Conservation (phyloP, 2,888 invertebrate genomes). For the Nasonia oneida region DNA sequence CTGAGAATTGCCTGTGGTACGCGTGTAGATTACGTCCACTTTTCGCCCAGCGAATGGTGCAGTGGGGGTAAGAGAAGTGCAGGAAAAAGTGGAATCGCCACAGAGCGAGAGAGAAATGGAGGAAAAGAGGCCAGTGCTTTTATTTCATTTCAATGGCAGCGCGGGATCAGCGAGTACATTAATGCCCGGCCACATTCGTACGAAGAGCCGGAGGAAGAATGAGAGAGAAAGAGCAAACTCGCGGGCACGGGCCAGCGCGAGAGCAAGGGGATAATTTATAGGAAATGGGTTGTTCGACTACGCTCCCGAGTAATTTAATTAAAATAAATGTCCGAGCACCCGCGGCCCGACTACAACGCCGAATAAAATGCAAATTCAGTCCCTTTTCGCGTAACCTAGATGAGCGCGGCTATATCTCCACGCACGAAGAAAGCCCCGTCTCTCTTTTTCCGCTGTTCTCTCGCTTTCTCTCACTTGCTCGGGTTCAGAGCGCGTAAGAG, state of each 20-base stretch:
- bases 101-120: conserved; percentile 17
- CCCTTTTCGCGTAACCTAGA: conserved; percentile 72
- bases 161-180: conserved; percentile 78
- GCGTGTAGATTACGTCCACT: conserved; percentile 63
- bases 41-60: conserved; percentile 14
- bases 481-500: conserved; percentile 1
- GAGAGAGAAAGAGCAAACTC: conserved; percentile 55
- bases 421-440: conserved; percentile 44
- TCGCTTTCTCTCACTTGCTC: conserved; percentile 3
- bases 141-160: conserved; percentile 78
- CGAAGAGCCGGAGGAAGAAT: conserved; percentile 50
- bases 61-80: conserved; percentile 22
- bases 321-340: conserved; percentile 78
- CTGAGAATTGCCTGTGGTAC: conserved; percentile 62
- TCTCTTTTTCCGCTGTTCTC: conserved; percentile 18
- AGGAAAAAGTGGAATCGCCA: conserved; percentile 54
- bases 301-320: conserved; percentile 78
- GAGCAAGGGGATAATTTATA: conserved; percentile 79
- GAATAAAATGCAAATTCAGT: conserved; percentile 80
- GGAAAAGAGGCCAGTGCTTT: conserved; percentile 70
- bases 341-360: conserved; percentile 72
- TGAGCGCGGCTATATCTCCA: conserved; percentile 46
- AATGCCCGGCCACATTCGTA: conserved; percentile 72
- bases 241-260: conserved; percentile 68
- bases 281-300: conserved; percentile 79